Conservation (phyloP, 2,113 vertebrate genomes). For the Ochotona curzoniae region DNA sequence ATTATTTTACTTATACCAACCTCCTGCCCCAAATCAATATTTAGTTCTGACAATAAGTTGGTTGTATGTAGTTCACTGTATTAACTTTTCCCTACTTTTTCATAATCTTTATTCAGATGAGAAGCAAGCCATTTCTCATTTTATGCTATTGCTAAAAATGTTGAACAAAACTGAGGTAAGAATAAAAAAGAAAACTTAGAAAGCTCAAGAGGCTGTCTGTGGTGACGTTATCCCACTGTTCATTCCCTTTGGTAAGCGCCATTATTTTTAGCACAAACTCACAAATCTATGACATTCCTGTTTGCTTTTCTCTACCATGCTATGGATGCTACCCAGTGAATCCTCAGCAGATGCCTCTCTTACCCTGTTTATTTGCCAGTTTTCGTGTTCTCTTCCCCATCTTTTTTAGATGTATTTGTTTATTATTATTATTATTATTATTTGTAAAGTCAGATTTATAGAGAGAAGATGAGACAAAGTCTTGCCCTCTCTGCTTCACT, state of each 20-base stretch:
- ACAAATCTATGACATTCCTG: background rate
- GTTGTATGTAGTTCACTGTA: background rate
- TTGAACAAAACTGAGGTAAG: constrained; percentile 26
- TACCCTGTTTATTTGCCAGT: background rate
- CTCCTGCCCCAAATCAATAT: background rate
- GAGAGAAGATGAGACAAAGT: too few species aligned
- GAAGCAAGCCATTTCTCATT: background rate
- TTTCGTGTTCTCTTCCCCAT: too few species aligned
- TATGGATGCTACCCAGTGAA: background rate
- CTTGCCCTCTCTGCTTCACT: too few species aligned
- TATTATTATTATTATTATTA: too few species aligned
- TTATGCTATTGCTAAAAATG: constrained; percentile 29
- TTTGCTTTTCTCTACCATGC: background rate
- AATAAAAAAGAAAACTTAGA: background rate
- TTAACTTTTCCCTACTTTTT: background rate
- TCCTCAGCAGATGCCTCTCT: background rate
- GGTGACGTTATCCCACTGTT: background rate
- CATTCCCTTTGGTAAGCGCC: background rate
- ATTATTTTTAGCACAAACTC: background rate
- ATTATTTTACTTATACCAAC: background rate
- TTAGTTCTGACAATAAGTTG: background rate
- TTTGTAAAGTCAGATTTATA: too few species aligned
- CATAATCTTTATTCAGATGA: background rate
- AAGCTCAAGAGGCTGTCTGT: background rate
- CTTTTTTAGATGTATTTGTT: too few species aligned